Base-by-base conservation (phyloP, 2,797 vertebrate genomes). In the Sebastes vulpes region DNA sequence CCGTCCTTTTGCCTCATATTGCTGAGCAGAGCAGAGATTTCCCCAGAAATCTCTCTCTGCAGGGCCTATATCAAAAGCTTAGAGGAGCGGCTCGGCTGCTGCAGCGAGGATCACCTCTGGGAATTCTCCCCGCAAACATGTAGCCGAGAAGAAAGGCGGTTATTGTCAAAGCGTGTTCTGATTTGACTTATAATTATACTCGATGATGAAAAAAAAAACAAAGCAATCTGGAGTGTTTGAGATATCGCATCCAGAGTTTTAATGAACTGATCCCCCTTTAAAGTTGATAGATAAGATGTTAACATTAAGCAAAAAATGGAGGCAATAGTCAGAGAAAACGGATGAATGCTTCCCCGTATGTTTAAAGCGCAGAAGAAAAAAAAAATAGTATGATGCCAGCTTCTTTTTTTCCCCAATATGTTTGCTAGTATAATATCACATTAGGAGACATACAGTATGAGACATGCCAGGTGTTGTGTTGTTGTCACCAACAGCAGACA, bases 1-100 rank as follows among this genome's bases (percentile, higher is more conserved):
- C 10, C 9, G 42, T 65, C 72, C 59, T 88, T 28, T 72, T 60
- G 25, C 65, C 65, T 90, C 58, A 74, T 72, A 68, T 75, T 79
- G 78, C 74, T 75, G 81, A 81, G 78, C 61, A 84, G 86, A 77
- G 81, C 28, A 78, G 75, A 75, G 77, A 89, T 86, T 69, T 76
- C 87, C 76, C 60, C 21, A 57, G 79, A 88, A 93, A 90, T 83
- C 83, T 78, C 85, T 78, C 86, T 81, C 72, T 9, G 81, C 63
- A 63, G 76, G 79, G 73, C 72, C 72, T 35, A 69, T 79, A 90
- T 94, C 79, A 87, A 79, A 93, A 81, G 82, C 89, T 86, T 78
- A 64, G 67, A 76, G 63, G 29, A 87, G 61, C 68, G 3, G 56
- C 67, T 64, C 23, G 67, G 21, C 77, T 71, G 82, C 83, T 25